These are phyloP conservation scores for Aplysina aerophoba DNA, from an alignment of 37 sponge, comb jelly and placozoan species.

Conservation along the genomic window DNA sequence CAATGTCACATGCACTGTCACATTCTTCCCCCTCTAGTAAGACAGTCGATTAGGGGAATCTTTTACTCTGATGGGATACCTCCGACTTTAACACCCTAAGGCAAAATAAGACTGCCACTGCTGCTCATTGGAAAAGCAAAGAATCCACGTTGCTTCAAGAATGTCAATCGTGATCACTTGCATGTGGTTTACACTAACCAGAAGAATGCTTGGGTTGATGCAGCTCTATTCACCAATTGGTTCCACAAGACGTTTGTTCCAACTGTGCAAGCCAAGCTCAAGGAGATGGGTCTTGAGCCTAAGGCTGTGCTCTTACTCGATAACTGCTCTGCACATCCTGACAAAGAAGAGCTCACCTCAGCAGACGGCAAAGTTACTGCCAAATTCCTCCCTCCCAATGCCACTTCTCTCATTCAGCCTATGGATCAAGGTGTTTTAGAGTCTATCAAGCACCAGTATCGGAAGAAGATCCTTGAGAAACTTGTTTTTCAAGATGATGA, in stretches of 20 bases:
- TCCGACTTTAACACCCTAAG: background rate
- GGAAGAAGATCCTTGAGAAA: constrained; percentile 41
- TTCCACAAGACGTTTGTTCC: constrained; percentile 70
- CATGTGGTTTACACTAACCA: constrained; percentile 53
- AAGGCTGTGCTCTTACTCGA: constrained; percentile 62
- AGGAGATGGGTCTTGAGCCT: constrained; percentile 32
- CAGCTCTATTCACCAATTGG: constrained; percentile 52
- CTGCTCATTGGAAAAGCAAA: constrained; percentile 68
- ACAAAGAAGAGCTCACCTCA: constrained; percentile 47
- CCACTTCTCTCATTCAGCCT: constrained; percentile 73
- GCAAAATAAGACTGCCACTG: constrained; percentile 49
- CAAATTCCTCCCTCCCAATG: constrained; percentile 73
- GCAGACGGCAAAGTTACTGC: constrained; percentile 52
- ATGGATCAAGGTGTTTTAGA: constrained; percentile 80
- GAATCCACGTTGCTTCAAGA: constrained; percentile 63
- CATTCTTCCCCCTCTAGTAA: too few relatives aligned
- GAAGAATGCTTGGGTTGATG: constrained; percentile 79
- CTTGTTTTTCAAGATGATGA: constrained; percentile 65
- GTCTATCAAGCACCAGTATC: constrained; percentile 52
- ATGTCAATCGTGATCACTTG: constrained; percentile 25
- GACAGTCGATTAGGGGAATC: too few relatives aligned
- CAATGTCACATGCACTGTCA: too few relatives aligned
- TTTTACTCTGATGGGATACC: too few relatives aligned
- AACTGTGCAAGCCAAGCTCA: constrained; percentile 31
- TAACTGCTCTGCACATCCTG: constrained; percentile 74